Base-by-base conservation (phyloP, 2,888 invertebrate species). In the Amphiduros pacificus region DNA sequence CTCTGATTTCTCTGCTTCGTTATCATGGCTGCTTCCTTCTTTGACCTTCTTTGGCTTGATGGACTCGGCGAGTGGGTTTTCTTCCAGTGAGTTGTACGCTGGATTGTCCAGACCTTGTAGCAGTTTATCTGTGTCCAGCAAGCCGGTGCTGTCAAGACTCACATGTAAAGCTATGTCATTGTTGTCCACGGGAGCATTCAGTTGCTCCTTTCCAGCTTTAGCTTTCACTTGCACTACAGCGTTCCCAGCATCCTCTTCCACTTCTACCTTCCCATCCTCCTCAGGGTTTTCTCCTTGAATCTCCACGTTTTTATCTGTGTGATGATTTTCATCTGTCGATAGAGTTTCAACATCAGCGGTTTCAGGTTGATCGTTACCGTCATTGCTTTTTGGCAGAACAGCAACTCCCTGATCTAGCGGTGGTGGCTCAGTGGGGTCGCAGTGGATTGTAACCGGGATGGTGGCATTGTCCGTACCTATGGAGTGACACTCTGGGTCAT, bases 161-260 rank as follows among this genome's bases (percentile, higher is more conserved):
- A 44, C 6, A 44, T 44, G 44, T 22, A 40, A 24, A 41, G 20
- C 55, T 24, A 32, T 32, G 22, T 49, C 49, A 5, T 11, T 22
- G n/a, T 55, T 41, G 2, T 58, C 58, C 27, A 58, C 26, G 1
- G 50, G 58, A 26, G 49, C 58, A 24, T 58, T 58, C 24, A 58
- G 50, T 5, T 44, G 28, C 27, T 58, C 58, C 58, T 58, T 58
- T 6, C 58, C 58, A 20, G 28, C 26, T 26, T 58, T 58, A 11
- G 26, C 14, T 51, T 58, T 58, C 5, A 50, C 58, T 3, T 26
- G 58, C 22, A 50, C 40, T 5, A 41, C 41, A 17, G n/a, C 41
- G 24, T n/a, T 22, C 31, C 24, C 24, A 9, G 32, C 24, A 17
- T 26, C 17, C n/a, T 27, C 2, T n/a, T n/a, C n/a, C n/a, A n/a